A percentile compares a stretch with the other conserved stretches of the same genome.
Evolutionary conservation across 37 sponge, comb jelly and placozoan species (phyloP).

Genomic region (Beroe ovata): DNA sequence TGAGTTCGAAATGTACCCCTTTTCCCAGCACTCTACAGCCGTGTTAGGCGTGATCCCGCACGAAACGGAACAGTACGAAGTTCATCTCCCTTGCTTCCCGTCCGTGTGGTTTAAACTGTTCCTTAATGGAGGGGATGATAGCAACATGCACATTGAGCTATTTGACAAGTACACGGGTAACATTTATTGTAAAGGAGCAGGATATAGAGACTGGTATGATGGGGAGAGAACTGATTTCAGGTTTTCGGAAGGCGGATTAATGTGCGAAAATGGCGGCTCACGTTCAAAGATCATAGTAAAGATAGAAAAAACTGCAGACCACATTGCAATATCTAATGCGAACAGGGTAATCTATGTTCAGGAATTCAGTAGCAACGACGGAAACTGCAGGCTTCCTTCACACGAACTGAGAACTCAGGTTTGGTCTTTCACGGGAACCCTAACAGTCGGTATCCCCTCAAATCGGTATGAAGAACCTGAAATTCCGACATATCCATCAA

Average conservation of each 20-base stretch:
- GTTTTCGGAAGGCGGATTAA: not conserved
- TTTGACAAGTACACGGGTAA: not conserved
- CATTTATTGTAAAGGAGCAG: not conserved
- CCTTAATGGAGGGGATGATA: not conserved
- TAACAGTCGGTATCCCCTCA: not conserved
- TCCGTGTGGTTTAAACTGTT: not conserved
- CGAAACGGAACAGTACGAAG: not conserved
- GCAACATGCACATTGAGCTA: not conserved
- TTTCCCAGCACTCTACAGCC: not conserved
- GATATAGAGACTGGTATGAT: not conserved
- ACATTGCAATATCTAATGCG: not conserved
- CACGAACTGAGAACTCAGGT: not conserved
- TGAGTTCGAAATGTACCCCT: not conserved
- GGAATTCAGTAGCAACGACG: not conserved
- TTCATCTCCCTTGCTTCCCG: not conserved
- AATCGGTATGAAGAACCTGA: not conserved
- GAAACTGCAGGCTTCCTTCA: not conserved
- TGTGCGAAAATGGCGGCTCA: not conserved
- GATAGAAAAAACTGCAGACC: not conserved
- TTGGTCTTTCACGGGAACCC: not conserved
- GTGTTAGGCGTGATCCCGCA: not conserved
- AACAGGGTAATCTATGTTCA: not conserved
- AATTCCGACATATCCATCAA: not conserved
- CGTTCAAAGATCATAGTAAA: not conserved
- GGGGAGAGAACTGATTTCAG: not conserved